Evolutionary conservation across 2,888 invertebrate genomes (phyloP), one percentile per base, ranked within the genome.

Genomic region (Lasius fuliginosus): DNA sequence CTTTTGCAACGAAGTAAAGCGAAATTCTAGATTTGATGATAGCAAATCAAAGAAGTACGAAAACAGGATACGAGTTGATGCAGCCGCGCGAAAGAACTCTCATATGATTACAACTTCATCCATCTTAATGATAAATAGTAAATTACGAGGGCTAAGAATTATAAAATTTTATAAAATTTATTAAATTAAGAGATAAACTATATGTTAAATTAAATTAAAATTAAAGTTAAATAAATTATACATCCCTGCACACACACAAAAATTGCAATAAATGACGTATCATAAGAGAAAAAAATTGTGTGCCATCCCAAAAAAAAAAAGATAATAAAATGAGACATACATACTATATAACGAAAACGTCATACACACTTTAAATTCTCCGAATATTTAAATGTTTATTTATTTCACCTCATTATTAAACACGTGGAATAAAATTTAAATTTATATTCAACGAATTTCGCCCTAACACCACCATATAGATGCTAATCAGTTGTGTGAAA

Each of bases 1-100:
- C 60, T 60, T 71, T 71, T 49, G 12, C 71, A 33, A 60, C 33
- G 42, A 36, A 33, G 6, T 36, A 49, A 71, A 79, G 30, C 36
- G 33, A 60, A 71, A 71, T 81, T 49, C 36, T 60, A 6, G 33
- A 60, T 60, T 60, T 36, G 71, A 36, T 46, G 68, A 77, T 58
- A 40, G 23, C 30, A 58, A 79, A 79, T 60, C 58, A 60, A 58
- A 69, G 30, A 58, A 40, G 12, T 6, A 49, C 0, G 11, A 64
- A 64, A 18, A 75, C n/a, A 33, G 4, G n/a, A 15, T n/a, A 11
- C 8, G 30, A 42, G 40, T 42, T 74, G 12, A n/a, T 18, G 6
- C n/a, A 67, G 9, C 2, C 23, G 33, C 33, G 23, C 15, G 23
- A 69, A 60, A 23, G 1, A 23, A n/a, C 27, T 53, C n/a, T 74